Evolutionary conservation across 2,888 invertebrate species (phyloP), one percentile per base, ranked within the genome.

Genomic region (Monoplex corrugatus): DNA sequence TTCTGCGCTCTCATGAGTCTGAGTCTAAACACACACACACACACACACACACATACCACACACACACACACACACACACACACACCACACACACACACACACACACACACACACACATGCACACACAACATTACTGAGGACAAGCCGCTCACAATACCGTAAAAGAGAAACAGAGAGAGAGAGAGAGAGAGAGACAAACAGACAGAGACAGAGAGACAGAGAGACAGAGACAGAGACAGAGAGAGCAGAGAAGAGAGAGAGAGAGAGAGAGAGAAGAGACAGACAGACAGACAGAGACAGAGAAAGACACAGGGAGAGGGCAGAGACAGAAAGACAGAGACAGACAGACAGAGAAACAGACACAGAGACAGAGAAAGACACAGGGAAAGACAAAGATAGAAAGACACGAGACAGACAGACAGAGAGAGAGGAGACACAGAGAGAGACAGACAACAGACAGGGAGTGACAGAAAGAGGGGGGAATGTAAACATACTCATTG

Each of bases 401-500:
- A 23, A 23, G 3, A 63, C 63, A 63, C 10, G 23, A 63, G 13
- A 16, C 16, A 8, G 23, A 63, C 10, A 16, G 28, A 8, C 63
- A 63, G 3, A 16, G 28, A 3, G 13, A 23, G 19, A n/a, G 35
- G 32, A 13, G 16, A 78, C 2, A 35, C 28, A 83, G 44, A 19
- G 10, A 40, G 19, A 63, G 38, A 10, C 13, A 75, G 75, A 35
- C 10, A 8, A 75, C 13, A 75, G 75, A 75, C 13, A 75, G 75
- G 28, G 35, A 82, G 35, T 68, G 23, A 87, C 32, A 43, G 44
- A 75, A 44, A 6, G n/a, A 63, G 10, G 63, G n/a, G 38, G n/a
- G n/a, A n/a, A n/a, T n/a, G 19, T 19, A 1, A 28, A 92, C 94
- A 90, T 91, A 95, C 95, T 94, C 93, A 8, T 94, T 93, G 75